phyloP scores from a whole-genome alignment of 2,113 vertebrate genomes.

The Geothlypis trichas region DNA sequence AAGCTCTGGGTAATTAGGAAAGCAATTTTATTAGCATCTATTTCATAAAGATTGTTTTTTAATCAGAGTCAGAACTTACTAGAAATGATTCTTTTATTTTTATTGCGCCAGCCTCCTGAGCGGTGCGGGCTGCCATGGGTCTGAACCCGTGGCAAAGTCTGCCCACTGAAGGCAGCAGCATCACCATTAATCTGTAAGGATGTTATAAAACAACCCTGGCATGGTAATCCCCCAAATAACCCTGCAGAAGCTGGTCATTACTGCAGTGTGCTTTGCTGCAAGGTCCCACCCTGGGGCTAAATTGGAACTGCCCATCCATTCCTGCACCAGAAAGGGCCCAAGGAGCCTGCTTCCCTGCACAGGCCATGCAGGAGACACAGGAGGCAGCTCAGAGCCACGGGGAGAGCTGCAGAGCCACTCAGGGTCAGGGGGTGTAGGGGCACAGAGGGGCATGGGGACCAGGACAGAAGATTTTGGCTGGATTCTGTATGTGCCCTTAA shows the following conservation, averaged over 20 bases:
- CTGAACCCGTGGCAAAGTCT: slow-evolving; percentile 60
- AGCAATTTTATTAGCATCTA: slow-evolving; percentile 87
- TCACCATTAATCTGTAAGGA: slow-evolving; percentile 54
- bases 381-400: background rate
- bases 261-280: slow-evolving; percentile 53
- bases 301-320: background rate
- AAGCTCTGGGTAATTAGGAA: slow-evolving; percentile 85
- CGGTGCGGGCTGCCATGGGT: slow-evolving; percentile 41
- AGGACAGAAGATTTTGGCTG: background rate
- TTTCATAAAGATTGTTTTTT: slow-evolving; percentile 87
- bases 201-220: slow-evolving; percentile 60
- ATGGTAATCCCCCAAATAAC: slow-evolving; percentile 58
- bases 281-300: slow-evolving; percentile 8
- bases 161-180: slow-evolving; percentile 47
- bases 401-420: background rate
- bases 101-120: slow-evolving; percentile 65
- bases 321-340: background rate
- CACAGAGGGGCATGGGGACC: background rate
- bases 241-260: slow-evolving; percentile 49
- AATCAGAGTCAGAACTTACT: slow-evolving; percentile 86
- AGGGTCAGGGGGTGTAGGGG: no score
- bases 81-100: slow-evolving; percentile 78
- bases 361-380: background rate
- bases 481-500: background rate
- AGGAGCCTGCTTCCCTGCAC: background rate